Evolutionary conservation across 2,888 invertebrate genomes (phyloP).

Genomic region (Euclidia mi): DNA sequence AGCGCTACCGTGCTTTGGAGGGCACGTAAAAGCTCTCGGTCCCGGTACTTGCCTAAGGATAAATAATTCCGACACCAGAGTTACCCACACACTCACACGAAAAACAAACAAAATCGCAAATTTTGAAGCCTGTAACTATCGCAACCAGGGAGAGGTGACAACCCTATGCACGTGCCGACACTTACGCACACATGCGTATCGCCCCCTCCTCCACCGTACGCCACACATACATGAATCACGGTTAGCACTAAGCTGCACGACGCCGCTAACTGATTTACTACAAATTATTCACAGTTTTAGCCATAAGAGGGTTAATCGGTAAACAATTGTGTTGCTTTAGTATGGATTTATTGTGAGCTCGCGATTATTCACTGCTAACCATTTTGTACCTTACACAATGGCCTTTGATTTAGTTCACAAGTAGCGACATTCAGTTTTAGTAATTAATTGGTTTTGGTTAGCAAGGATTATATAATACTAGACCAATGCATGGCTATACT

Average conservation of each 20-base stretch:
- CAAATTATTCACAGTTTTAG: constrained; percentile 58
- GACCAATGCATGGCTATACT: no score
- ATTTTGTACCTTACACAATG: constrained; percentile 12
- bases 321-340: constrained; percentile 48
- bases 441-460: constrained; percentile 7
- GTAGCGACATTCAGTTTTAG: constrained; percentile 1
- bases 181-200: background rate
- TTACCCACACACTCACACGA: no score
- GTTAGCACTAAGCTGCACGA: constrained; percentile 38
- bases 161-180: constrained; percentile 1
- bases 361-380: constrained; percentile 34
- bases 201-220: constrained; percentile 1
- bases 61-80: no score
- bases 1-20: no score
- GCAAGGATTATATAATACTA: no score
- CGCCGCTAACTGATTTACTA: constrained; percentile 44
- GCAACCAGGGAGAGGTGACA: background rate
- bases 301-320: constrained; percentile 48
- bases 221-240: constrained; percentile 31
- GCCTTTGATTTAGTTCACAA: constrained; percentile 15
- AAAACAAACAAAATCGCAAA: no score
- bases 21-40: no score
- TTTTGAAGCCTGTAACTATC: no score
- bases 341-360: constrained; percentile 49
- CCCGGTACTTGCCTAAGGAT: no score